phyloP scores from a whole-genome alignment of 1,140 invertebrate genomes.

The Aplysia californica region DNA sequence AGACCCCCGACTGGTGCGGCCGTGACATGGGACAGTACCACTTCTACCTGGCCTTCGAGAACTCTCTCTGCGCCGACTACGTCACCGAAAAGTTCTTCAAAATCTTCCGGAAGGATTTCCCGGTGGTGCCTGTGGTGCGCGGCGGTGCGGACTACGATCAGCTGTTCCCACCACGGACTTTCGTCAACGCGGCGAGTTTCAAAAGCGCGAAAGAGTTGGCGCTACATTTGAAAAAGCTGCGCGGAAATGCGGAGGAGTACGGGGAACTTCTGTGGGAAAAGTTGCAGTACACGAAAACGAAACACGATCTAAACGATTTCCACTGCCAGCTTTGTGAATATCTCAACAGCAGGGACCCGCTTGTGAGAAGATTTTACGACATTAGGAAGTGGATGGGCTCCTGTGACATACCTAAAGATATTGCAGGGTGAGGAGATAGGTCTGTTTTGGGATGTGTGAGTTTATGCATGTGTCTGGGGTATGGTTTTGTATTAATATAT shows the following conservation, averaged over 20 bases:
- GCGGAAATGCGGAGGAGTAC: conserved; percentile 15
- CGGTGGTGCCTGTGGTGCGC: conserved; percentile 78
- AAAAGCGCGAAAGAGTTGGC: conserved; percentile 23
- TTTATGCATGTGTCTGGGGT: no score
- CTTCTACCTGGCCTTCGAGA: conserved; percentile 72
- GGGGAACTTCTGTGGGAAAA: conserved; percentile 24
- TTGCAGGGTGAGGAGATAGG: no score
- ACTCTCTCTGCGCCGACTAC: conserved; percentile 73
- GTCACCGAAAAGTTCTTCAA: conserved; percentile 90
- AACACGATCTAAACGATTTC: not conserved
- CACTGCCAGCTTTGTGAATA: conserved; percentile 20
- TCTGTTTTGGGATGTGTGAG: no score
- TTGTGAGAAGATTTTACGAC: no score
- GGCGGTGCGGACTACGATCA: conserved; percentile 72
- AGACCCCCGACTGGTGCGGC: not conserved
- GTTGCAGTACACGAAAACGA: conserved; percentile 7
- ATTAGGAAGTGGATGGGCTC: no score
- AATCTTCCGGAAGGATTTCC: conserved; percentile 16
- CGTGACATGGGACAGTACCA: conserved; percentile 37
- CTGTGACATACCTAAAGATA: no score
- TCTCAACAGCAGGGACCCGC: no score
- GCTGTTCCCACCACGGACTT: conserved; percentile 74
- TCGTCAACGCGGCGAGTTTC: conserved; percentile 28
- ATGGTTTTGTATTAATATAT: no score
- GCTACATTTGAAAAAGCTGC: conserved; percentile 16